phyloP scores from a whole-genome alignment of 1,140 invertebrate species.

The Stenopsyche tienmushanensis region DNA sequence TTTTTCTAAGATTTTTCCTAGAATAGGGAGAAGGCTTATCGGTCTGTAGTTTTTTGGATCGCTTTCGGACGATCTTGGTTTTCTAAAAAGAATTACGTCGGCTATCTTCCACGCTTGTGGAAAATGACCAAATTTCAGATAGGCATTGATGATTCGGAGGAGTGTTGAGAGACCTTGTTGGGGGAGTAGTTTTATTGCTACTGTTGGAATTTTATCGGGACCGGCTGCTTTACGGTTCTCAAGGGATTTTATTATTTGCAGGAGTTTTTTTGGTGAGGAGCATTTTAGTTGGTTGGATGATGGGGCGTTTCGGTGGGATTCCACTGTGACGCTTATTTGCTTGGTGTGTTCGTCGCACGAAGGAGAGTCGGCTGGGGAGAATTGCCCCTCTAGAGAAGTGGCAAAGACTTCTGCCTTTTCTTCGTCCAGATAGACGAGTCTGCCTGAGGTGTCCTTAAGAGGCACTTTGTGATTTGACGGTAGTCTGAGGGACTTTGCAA shows the following conservation, averaged over 20 bases:
- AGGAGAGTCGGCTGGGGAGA: too few relatives aligned
- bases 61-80: neutral
- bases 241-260: neutral
- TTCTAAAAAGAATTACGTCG: neutral
- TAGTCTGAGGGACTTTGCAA: neutral
- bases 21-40: slow-evolving; percentile 39
- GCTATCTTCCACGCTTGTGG: neutral
- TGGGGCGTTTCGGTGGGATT: too few relatives aligned
- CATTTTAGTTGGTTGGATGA: neutral
- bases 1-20: slow-evolving; percentile 41
- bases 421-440: neutral
- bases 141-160: neutral
- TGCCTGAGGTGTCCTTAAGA: neutral
- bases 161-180: neutral
- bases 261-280: neutral
- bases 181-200: neutral
- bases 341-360: too few relatives aligned
- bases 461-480: neutral
- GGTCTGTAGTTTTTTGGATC: slow-evolving; percentile 25
- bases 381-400: too few relatives aligned
- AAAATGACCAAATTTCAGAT: neutral
- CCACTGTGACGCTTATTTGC: too few relatives aligned
- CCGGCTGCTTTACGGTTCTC: neutral
- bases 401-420: slow-evolving; percentile 1
- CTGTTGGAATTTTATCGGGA: neutral